phyloP scores from a whole-genome alignment of 2,797 vertebrate species.

The Alcedo quadribrachys region DNA sequence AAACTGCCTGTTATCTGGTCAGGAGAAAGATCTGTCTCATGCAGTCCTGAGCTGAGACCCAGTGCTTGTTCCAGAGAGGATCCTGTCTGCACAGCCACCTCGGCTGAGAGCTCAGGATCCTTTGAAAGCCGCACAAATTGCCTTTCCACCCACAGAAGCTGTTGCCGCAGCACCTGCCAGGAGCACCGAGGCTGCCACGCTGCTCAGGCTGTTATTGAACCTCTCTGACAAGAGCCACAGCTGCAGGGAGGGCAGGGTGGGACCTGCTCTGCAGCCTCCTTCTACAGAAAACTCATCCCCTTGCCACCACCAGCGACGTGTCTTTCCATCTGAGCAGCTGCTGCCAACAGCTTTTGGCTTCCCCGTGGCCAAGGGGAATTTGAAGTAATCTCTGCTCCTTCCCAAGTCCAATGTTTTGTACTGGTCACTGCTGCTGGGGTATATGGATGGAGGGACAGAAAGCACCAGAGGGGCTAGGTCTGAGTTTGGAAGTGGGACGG shows the following conservation, averaged over 20 bases:
- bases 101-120: not conserved
- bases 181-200: accelerated
- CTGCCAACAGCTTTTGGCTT: not conserved
- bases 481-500: not conserved
- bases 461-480: not conserved
- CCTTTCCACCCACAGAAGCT: not conserved
- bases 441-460: not conserved
- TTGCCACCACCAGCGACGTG: accelerated
- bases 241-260: not conserved
- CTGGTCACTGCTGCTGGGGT: not conserved
- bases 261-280: not conserved
- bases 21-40: not conserved
- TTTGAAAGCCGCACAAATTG: not conserved
- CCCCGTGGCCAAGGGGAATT: not conserved
- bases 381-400: not conserved
- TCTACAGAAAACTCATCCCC: not conserved
- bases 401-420: not conserved
- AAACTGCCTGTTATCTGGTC: not conserved
- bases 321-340: not conserved
- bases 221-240: not conserved
- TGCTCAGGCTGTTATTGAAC: not conserved
- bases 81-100: not conserved
- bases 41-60: not conserved
- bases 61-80: not conserved
- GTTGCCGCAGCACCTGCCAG: not conserved